Conservation (phyloP, 2,888 invertebrate species). For the Cremastobaeus sp. region DNA sequence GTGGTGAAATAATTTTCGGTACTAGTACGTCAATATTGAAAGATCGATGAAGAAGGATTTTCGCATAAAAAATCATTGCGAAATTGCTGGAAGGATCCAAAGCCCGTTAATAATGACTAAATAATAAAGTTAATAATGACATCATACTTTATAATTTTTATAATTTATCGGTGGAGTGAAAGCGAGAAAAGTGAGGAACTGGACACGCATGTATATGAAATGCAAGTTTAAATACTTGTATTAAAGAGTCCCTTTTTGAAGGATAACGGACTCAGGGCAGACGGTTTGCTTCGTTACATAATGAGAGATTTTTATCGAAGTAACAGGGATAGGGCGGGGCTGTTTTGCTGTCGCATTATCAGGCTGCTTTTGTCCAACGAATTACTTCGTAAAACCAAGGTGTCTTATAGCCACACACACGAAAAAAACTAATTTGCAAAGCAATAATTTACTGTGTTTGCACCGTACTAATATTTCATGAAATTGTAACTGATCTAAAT, state of each 20-base stretch:
- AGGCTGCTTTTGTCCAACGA: slow-evolving; percentile 72
- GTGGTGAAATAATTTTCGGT: too few species aligned
- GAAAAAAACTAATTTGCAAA: neutral
- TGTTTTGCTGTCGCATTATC: slow-evolving; percentile 74
- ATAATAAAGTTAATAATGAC: too few species aligned
- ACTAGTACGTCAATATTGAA: too few species aligned
- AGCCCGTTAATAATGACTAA: too few species aligned
- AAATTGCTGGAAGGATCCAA: too few species aligned
- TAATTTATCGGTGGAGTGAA: slow-evolving; percentile 28
- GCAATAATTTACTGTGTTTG: neutral
- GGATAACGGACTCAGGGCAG: slow-evolving; percentile 66
- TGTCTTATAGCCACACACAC: slow-evolving; percentile 44
- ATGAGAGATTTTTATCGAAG: slow-evolving; percentile 75
- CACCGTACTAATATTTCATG: neutral
- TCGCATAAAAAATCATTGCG: too few species aligned
- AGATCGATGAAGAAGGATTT: too few species aligned
- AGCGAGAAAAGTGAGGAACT: neutral
- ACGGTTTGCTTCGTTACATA: slow-evolving; percentile 74
- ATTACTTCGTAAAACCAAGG: slow-evolving; percentile 65
- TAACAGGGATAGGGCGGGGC: slow-evolving; percentile 76
- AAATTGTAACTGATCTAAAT: too few species aligned
- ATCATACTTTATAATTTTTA: slow-evolving; percentile 56
- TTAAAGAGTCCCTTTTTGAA: slow-evolving; percentile 67
- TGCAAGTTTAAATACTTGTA: slow-evolving; percentile 60
- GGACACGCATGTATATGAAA: slow-evolving; percentile 31